Percentiles rank a stretch among this genome's conserved stretches.
Conservation (phyloP, 2,797 vertebrate species). For the Prunella strophiata region DNA sequence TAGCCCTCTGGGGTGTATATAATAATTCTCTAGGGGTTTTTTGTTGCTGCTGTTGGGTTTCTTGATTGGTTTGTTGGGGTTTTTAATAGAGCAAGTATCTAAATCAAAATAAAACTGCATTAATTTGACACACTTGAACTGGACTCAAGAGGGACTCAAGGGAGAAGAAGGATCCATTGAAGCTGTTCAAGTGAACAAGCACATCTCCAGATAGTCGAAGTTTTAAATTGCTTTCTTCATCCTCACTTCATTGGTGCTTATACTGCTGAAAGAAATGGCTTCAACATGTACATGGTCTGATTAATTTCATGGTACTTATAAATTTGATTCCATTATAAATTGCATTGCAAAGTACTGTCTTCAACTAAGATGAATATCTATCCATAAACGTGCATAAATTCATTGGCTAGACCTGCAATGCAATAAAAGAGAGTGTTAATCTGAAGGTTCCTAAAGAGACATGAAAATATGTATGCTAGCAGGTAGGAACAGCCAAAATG, state of each 20-base stretch:
- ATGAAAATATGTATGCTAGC: neutral
- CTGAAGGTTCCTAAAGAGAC: neutral
- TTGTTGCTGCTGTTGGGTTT: neutral
- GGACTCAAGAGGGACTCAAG: neutral
- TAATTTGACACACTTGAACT: slow-evolving; percentile 3
- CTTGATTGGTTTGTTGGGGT: neutral
- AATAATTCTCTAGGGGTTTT: neutral
- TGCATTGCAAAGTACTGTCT: neutral
- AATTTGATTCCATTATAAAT: slow-evolving; percentile 21
- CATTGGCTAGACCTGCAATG: neutral
- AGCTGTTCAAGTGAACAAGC: neutral
- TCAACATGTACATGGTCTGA: neutral
- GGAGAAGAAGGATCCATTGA: neutral
- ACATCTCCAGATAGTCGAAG: neutral
- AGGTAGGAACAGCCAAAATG: neutral
- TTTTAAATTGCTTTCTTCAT: slow-evolving; percentile 23
- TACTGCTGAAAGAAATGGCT: neutral
- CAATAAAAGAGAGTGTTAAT: neutral
- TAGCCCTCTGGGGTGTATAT: neutral
- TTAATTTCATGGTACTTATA: slow-evolving; percentile 11
- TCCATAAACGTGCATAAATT: neutral
- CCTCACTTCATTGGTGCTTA: neutral
- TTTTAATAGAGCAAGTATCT: neutral
- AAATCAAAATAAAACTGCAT: neutral
- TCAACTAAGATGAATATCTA: neutral